A percentile compares a stretch with the other conserved stretches of the same genome.
Evolutionary conservation across 2,797 vertebrate genomes (phyloP).

Genomic region (Carcharodon carcharias): DNA sequence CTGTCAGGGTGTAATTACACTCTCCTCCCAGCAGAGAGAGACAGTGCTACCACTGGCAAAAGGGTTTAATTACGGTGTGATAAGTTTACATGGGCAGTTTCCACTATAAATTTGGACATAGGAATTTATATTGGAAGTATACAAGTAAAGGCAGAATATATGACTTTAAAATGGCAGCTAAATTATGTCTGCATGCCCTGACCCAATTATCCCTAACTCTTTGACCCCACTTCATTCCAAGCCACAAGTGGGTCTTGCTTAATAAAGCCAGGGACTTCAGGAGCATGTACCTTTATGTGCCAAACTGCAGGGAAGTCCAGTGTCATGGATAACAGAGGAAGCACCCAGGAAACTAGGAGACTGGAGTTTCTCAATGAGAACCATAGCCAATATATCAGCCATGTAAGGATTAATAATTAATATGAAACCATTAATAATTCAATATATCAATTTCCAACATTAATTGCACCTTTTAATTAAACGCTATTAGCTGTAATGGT

Average conservation of each 20-base stretch:
- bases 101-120: background rate
- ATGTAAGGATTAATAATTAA: slow-evolving; percentile 26
- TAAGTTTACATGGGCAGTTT: background rate
- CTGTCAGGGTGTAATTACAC: background rate
- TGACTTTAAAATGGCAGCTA: background rate
- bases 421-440: slow-evolving; percentile 30
- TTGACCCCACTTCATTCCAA: background rate
- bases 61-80: background rate
- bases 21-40: background rate
- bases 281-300: background rate
- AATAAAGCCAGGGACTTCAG: background rate
- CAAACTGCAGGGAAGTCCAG: background rate
- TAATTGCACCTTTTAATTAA: slow-evolving; percentile 19
- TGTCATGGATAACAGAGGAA: background rate
- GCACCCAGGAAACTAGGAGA: background rate
- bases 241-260: background rate
- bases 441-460: slow-evolving; percentile 23
- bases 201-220: too few species aligned
- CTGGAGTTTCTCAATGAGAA: background rate
- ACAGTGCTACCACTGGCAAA: background rate
- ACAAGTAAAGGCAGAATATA: background rate
- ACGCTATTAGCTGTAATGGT: slow-evolving; percentile 9
- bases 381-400: background rate
- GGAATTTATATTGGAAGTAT: background rate
- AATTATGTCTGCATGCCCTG: background rate